Evolutionary conservation across 92 coral and sea anemone species (phyloP), one percentile per base, ranked within the genome.

Genomic region (Parazoanthus atlanticus): DNA sequence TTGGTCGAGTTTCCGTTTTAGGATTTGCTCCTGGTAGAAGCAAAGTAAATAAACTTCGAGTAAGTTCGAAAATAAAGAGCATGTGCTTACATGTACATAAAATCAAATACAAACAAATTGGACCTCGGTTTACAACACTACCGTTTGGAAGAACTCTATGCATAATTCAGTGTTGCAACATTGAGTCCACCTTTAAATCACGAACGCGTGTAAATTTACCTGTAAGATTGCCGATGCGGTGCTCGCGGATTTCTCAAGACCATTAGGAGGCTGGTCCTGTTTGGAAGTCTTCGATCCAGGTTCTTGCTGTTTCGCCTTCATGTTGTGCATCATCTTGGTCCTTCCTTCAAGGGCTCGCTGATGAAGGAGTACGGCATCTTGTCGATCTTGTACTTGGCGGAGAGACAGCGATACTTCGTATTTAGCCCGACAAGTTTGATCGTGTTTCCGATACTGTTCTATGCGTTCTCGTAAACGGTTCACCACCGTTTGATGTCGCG

Each of bases 401-500:
- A 92, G 88, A 67, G 97, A 93, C 64, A 91, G 94, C 40, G 96
- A 93, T 43, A 91, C 94, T 86, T 91, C 96, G 73, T 95, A 94
- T 87, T 94, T 94, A 32, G 89, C 92, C 91, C 93, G 96, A 92
- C 96, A 93, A 89, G 66, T 90, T 46, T 89, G 86, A 75, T 97
- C 95, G 84, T 87, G 98, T 86, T 92, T 93, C 88, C 97, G 94
- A 81, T 94, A 97, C 90, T 86, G 89, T 81, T 86, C 93, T 85
- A 94, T 58, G 85, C 99, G 98, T 81, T 94, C 95, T 79, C 97
- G 95, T 87, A 97, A 86, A 85, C 95, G 91, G 73, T 93, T 94
- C 86, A 97, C 96, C 74, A 97, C 96, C 46, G 92, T 94, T 89
- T 94, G 99, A 85, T 94, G 98, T 88, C 90, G 94, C 86, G 97